Evolutionary conservation across 2,888 invertebrate genomes (phyloP).

Genomic region (Conops quadrifasciatus): DNA sequence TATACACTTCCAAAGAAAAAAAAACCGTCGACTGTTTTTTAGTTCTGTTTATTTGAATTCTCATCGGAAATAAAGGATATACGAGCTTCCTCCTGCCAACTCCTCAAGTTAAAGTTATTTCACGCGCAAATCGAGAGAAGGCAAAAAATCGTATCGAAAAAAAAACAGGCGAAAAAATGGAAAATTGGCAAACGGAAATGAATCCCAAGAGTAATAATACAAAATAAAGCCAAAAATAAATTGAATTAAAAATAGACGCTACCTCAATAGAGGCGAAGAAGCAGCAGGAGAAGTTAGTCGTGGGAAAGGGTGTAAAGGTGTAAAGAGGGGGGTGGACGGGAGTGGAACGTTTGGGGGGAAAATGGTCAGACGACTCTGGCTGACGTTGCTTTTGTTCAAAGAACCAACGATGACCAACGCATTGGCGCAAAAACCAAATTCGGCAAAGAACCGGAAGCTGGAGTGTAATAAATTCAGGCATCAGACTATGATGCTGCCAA

Average conservation of each 20-base stretch:
- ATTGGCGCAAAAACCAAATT: constrained; percentile 20
- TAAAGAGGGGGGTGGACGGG: background rate
- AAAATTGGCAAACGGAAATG: constrained; percentile 45
- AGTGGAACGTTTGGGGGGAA: background rate
- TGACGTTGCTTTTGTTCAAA: too few relatives aligned
- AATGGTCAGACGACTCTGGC: background rate
- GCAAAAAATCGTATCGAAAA: constrained; percentile 34
- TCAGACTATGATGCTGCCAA: constrained; percentile 39
- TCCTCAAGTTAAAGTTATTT: constrained; percentile 30
- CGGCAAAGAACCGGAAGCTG: constrained; percentile 23
- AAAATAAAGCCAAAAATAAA: constrained; percentile 64
- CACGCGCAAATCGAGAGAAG: constrained; percentile 34
- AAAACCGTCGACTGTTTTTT: too few relatives aligned
- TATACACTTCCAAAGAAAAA: constrained; percentile 7
- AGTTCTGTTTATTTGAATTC: too few relatives aligned
- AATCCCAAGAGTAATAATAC: constrained; percentile 65
- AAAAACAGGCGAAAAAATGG: constrained; percentile 29
- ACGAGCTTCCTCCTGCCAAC: background rate
- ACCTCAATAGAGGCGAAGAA: background rate
- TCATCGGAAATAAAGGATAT: background rate
- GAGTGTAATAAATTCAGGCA: constrained; percentile 46
- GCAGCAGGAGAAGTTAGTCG: background rate
- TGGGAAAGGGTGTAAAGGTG: background rate
- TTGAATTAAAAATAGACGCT: constrained; percentile 61
- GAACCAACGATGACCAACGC: background rate